Evolutionary conservation across 2,888 invertebrate genomes (phyloP), one percentile per base, ranked within the genome.

Genomic region (Andrena fulva): DNA sequence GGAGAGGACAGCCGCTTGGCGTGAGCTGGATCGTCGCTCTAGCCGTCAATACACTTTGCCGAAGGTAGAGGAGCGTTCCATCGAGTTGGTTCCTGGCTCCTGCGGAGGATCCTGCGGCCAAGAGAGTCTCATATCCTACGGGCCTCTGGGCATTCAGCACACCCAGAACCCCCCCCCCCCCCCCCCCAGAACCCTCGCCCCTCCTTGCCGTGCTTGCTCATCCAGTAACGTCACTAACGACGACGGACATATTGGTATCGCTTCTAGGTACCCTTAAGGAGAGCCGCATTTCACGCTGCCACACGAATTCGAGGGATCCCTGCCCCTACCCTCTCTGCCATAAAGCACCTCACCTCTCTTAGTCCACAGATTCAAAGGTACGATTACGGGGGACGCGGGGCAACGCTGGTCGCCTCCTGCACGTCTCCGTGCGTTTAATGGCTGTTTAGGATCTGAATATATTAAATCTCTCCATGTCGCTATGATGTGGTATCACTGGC

Each of bases 21-120:
- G 78, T 71, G 82, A 84, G 83, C 82, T 78, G 83, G 83, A 84
- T 82, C 86, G 85, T 88, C 88, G 87, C 84, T 89, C 82, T 79
- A 82, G 82, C 89, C 89, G 89, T 91, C 91, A 90, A 92, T 91
- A 92, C 87, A 90, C 89, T 91, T 91, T 90, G 88, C 89, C 84
- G 85, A 88, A 74, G 85, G 90, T 85, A 90, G 90, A 91, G 89
- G 88, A 87, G 79, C 84, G 89, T 89, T 90, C 88, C 87, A 85
- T 85, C 91, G 85, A 85, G 85, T 84, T 84, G 87, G 83, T 82
- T 82, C 82, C 85, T 81, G 86, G 89, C 86, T 90, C 85, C 86
- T 85, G 78, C 81, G 80, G 82, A 87, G 88, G 85, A 88, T 88
- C 87, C 87, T 88, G 85, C 80, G 88, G 87, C 88, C 85, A 82